phyloP scores from a whole-genome alignment of 2,888 invertebrate species.

The Drosophila pullipes region DNA sequence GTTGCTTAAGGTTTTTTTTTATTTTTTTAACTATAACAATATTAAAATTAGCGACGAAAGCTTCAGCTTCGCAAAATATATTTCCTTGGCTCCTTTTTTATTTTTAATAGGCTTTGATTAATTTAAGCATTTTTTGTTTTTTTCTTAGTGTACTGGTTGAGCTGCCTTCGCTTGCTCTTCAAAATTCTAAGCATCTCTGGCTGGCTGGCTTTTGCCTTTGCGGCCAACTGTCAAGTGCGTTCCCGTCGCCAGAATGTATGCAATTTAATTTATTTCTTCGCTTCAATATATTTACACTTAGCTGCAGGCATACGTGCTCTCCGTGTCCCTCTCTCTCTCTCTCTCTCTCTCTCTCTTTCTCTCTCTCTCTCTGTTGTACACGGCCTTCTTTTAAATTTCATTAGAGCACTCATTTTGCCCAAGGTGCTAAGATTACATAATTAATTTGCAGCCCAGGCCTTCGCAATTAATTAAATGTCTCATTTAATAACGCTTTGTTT shows the following conservation, averaged over 20 bases:
- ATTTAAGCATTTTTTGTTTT: not conserved
- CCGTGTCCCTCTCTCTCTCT: not conserved
- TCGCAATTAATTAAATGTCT: slow-evolving; percentile 81
- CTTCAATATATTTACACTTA: slow-evolving; percentile 39
- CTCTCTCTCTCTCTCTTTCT: not conserved
- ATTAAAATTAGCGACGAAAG: not conserved
- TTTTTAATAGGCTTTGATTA: not conserved
- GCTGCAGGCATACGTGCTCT: slow-evolving; percentile 35
- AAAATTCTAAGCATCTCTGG: slow-evolving; percentile 4
- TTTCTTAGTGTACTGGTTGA: not conserved
- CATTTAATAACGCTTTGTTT: slow-evolving; percentile 82
- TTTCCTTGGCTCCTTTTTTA: not conserved
- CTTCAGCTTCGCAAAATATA: not conserved
- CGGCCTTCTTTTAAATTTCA: slow-evolving; percentile 60
- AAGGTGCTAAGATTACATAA: slow-evolving; percentile 81
- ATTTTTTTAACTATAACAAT: not conserved
- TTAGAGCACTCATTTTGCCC: slow-evolving; percentile 68
- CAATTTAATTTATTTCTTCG: slow-evolving; percentile 76
- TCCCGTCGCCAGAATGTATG: slow-evolving; percentile 50
- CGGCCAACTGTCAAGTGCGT: slow-evolving; percentile 72
- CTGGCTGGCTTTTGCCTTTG: slow-evolving; percentile 57
- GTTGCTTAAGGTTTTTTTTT: not conserved
- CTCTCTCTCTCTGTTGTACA: not conserved
- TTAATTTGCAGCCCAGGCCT: slow-evolving; percentile 71
- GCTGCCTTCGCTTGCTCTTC: slow-evolving; percentile 23